Evolutionary conservation across 2,888 invertebrate genomes (phyloP).

Genomic region (Drosophila austrosaltans): DNA sequence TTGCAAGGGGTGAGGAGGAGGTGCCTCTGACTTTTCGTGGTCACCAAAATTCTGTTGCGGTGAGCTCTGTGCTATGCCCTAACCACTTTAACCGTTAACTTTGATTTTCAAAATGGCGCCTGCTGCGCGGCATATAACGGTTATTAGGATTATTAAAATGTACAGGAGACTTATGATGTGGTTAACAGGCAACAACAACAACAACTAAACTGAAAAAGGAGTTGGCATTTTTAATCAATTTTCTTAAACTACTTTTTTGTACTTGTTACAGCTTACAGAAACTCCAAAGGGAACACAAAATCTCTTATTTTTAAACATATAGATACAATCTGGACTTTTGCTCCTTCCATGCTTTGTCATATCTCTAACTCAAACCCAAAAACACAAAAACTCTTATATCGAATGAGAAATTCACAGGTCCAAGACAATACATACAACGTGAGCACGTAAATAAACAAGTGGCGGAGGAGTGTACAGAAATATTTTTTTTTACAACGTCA

Average conservation of each 20-base stretch:
- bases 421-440: constrained; percentile 45
- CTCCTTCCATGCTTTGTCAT: constrained; percentile 3
- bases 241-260: not conserved
- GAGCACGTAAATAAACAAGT: constrained; percentile 68
- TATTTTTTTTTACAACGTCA: constrained; percentile 59
- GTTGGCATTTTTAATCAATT: constrained; percentile 3
- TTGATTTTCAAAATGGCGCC: constrained; percentile 74
- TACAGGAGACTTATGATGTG: constrained; percentile 66
- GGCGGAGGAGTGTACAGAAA: constrained; percentile 50
- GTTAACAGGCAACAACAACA: constrained; percentile 34
- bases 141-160: constrained; percentile 76
- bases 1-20: not conserved
- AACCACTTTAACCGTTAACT: constrained; percentile 65
- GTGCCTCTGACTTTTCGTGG: constrained; percentile 35
- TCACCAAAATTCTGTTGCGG: constrained; percentile 46
- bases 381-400: constrained; percentile 5
- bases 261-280: too few species aligned
- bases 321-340: not conserved
- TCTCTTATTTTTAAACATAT: not conserved
- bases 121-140: constrained; percentile 56
- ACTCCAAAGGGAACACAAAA: too few species aligned
- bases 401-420: constrained; percentile 26
- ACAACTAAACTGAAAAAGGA: not conserved
- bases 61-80: constrained; percentile 20
- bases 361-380: constrained; percentile 2